phyloP scores from a whole-genome alignment of 2,797 vertebrate species.

The Danio kyathit region DNA sequence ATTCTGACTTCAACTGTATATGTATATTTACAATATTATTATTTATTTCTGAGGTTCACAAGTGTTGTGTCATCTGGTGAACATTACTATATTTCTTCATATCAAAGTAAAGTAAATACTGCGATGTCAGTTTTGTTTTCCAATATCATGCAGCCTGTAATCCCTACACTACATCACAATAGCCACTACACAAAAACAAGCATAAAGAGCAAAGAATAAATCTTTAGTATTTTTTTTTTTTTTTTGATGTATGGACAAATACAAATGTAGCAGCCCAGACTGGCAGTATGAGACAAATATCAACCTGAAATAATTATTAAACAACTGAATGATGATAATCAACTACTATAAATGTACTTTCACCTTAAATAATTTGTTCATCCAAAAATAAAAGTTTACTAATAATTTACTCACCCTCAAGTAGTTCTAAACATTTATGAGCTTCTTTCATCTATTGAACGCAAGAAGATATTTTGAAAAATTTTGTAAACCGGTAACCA shows the following conservation, averaged over 20 bases:
- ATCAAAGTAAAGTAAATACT: not conserved
- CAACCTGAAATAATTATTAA: not conserved
- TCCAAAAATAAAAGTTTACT: no score
- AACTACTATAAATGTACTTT: not conserved
- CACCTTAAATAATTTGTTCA: not conserved
- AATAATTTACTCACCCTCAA: no score
- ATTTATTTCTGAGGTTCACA: no score
- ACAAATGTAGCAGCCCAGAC: conserved; percentile 41
- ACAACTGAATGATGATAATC: conserved; percentile 17
- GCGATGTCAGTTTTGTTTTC: not conserved
- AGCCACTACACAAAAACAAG: conserved; percentile 23
- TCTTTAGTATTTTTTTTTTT: not conserved
- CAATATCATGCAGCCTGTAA: not conserved
- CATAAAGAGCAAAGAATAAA: not conserved
- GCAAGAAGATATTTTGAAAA: no score
- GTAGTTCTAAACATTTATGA: no score
- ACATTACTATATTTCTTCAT: no score
- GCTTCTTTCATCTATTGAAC: no score
- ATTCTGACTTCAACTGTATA: no score
- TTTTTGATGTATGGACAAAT: conserved; percentile 34
- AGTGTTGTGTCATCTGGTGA: no score
- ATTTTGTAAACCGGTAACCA: no score
- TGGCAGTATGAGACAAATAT: conserved; percentile 12
- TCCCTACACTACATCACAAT: not conserved
- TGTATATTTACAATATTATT: no score